Conservation (phyloP, 2,797 vertebrate genomes). For the Fringilla coelebs region DNA sequence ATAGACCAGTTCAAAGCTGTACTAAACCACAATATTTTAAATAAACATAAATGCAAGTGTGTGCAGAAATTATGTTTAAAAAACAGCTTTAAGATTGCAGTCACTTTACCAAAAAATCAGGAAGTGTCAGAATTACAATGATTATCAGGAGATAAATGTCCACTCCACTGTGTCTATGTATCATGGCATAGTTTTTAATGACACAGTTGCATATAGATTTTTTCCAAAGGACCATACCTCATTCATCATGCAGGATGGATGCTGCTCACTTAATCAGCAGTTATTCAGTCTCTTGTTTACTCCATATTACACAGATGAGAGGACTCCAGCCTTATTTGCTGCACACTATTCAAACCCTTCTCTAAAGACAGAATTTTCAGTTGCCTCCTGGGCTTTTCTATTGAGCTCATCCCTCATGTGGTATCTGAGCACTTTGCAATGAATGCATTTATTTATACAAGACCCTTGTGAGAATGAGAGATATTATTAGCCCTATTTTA, state of each 20-base stretch:
- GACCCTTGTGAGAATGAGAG: constrained; percentile 4
- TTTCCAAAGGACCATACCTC: not conserved
- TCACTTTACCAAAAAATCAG: not conserved
- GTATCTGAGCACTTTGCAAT: not conserved
- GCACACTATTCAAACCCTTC: not conserved
- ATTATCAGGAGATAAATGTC: not conserved
- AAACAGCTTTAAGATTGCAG: not conserved
- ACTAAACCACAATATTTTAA: not conserved
- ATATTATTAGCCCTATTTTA: constrained; percentile 36
- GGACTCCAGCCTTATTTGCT: constrained; percentile 19
- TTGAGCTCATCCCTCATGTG: not conserved
- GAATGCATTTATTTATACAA: constrained; percentile 42
- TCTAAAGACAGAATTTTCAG: constrained; percentile 40
- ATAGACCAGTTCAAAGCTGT: not conserved
- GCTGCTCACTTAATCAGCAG: constrained; percentile 45
- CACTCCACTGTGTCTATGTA: not conserved
- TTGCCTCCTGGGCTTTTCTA: constrained; percentile 29
- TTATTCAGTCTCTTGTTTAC: constrained; percentile 48
- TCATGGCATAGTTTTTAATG: not conserved
- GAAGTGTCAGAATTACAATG: not conserved
- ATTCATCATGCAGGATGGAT: not conserved
- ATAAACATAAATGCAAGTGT: not conserved
- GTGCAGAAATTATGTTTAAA: not conserved
- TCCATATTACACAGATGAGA: not conserved
- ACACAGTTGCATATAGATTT: not conserved